Conservation (phyloP, 1,140 invertebrate genomes). For the Diorhabda sublineata region DNA sequence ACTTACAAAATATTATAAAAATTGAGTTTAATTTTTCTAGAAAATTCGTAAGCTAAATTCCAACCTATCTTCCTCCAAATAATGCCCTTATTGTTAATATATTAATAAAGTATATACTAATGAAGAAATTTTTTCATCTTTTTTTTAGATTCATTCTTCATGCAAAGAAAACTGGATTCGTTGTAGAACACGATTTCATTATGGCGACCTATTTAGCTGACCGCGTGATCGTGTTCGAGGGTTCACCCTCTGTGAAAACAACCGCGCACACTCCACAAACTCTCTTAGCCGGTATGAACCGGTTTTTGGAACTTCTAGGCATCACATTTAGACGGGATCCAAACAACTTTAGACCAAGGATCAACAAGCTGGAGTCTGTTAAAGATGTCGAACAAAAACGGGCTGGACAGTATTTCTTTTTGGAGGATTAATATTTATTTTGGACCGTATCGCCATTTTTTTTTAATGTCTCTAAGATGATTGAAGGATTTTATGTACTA, state of each 20-base stretch:
- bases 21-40: no score
- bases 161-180: conserved; percentile 98
- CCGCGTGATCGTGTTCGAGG: conserved; percentile 98
- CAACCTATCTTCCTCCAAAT: no score
- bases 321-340: conserved; percentile 99
- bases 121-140: conserved; percentile 7
- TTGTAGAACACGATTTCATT: conserved; percentile 99
- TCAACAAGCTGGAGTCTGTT: conserved; percentile 95
- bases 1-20: not conserved
- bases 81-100: no score
- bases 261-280: conserved; percentile 90
- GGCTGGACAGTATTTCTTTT: conserved; percentile 97
- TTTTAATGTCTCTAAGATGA: no score
- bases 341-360: conserved; percentile 96
- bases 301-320: conserved; percentile 92
- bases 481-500: no score
- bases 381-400: conserved; percentile 98
- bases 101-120: no score
- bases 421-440: conserved; percentile 74
- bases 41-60: no score
- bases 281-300: conserved; percentile 96
- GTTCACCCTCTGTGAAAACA: conserved; percentile 82
- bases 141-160: conserved; percentile 90
- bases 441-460: no score
- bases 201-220: conserved; percentile 99